A percentile compares a stretch with the other conserved stretches of the same genome.
Conservation (phyloP, 2,797 vertebrate genomes). For the Myripristis murdjan region DNA sequence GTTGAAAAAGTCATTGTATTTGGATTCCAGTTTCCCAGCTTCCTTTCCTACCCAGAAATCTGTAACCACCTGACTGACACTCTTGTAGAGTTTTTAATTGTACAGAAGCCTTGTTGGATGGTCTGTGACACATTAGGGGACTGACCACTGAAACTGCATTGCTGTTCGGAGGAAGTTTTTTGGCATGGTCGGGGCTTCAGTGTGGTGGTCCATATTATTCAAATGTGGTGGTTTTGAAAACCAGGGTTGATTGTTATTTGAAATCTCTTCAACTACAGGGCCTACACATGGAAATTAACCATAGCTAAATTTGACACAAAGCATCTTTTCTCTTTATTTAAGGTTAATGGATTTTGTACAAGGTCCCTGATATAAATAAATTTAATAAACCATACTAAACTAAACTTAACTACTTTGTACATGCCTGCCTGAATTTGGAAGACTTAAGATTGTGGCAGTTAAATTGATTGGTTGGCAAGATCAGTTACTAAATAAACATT, state of each 20-base stretch:
- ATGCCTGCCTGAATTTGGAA: background rate
- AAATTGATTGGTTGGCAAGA: background rate
- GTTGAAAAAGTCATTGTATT: conserved; percentile 17
- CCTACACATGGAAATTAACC: too few relatives aligned
- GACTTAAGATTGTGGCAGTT: background rate
- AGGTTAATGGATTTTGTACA: too few relatives aligned
- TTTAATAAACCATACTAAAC: too few relatives aligned
- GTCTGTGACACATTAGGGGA: conserved; percentile 38
- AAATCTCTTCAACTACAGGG: conserved; percentile 19
- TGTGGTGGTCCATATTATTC: background rate
- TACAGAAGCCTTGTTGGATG: conserved; percentile 28
- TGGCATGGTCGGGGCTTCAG: conserved; percentile 26
- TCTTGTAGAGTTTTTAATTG: conserved; percentile 2
- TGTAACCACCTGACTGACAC: background rate
- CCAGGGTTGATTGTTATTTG: conserved; percentile 41
- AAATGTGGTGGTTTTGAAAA: conserved; percentile 30
- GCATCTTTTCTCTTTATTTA: too few relatives aligned
- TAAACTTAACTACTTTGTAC: too few relatives aligned
- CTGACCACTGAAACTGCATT: conserved; percentile 16
- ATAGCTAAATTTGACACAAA: too few relatives aligned
- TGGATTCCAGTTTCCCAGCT: background rate
- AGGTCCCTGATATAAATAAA: too few relatives aligned
- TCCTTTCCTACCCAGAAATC: conserved; percentile 8
- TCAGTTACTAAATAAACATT: background rate
- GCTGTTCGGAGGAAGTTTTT: conserved; percentile 36